These are phyloP conservation scores for Eulemur rufifrons DNA, from an alignment of 2,113 vertebrate genomes.

Conservation along the genomic window DNA sequence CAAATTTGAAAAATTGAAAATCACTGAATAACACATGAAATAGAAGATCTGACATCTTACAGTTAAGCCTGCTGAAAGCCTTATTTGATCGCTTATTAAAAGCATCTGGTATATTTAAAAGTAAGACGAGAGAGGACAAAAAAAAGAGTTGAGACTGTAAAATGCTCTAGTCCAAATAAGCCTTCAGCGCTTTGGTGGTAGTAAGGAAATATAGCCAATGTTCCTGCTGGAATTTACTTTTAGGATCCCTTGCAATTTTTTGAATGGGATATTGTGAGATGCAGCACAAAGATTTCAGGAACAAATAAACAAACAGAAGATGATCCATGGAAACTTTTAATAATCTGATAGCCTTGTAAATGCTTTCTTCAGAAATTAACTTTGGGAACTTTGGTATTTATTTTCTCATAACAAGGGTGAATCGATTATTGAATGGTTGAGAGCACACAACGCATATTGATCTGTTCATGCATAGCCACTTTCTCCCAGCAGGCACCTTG, in stretches of 20 bases:
- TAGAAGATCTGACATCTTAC: slow-evolving; percentile 54
- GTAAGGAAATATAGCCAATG: slow-evolving; percentile 52
- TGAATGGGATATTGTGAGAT: slow-evolving; percentile 49
- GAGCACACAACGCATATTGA: slow-evolving; percentile 85
- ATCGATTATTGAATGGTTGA: slow-evolving; percentile 85
- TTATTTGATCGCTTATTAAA: slow-evolving; percentile 74
- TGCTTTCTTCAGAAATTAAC: slow-evolving; percentile 83
- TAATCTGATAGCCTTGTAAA: slow-evolving; percentile 81
- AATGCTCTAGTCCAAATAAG: slow-evolving; percentile 65
- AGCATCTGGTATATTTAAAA: slow-evolving; percentile 73
- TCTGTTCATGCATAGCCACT: slow-evolving; percentile 76
- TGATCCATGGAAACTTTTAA: slow-evolving; percentile 79
- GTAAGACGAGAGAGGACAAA: slow-evolving; percentile 30
- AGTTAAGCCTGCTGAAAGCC: slow-evolving; percentile 65
- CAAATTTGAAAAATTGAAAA: slow-evolving; percentile 77
- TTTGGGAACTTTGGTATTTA: slow-evolving; percentile 82
- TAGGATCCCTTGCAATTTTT: slow-evolving; percentile 49
- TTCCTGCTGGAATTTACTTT: slow-evolving; percentile 64
- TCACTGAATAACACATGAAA: slow-evolving; percentile 65
- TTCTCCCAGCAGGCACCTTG: slow-evolving; percentile 82
- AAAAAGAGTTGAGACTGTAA: slow-evolving; percentile 55
- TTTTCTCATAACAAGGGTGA: slow-evolving; percentile 86
- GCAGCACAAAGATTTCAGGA: slow-evolving; percentile 70
- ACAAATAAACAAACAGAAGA: slow-evolving; percentile 63
- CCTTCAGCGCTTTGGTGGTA: slow-evolving; percentile 48